phyloP scores from a whole-genome alignment of 2,797 vertebrate genomes.

The Hyperoplus lanceolatus region DNA sequence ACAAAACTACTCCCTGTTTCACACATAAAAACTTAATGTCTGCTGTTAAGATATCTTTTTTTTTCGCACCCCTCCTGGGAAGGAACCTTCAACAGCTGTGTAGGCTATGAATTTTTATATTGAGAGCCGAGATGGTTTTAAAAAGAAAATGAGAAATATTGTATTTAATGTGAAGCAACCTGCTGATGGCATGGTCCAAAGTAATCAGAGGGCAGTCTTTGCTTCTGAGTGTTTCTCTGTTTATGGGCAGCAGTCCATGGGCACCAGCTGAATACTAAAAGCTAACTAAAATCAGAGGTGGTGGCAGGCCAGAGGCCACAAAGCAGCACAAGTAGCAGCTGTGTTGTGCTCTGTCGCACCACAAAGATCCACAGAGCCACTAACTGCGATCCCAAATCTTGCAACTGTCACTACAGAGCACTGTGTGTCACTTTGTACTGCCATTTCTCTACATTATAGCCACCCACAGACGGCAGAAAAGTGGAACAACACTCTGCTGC shows the following conservation, averaged over 20 bases:
- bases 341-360: conserved; percentile 46
- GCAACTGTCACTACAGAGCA: conserved; percentile 18
- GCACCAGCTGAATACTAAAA: conserved; percentile 68
- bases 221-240: conserved; percentile 47
- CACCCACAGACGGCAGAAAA: conserved; percentile 32
- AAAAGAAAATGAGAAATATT: conserved; percentile 33
- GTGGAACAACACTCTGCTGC: conserved; percentile 52
- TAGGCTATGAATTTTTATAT: conserved; percentile 3
- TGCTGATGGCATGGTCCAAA: conserved; percentile 24
- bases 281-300: conserved; percentile 41
- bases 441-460: conserved; percentile 60
- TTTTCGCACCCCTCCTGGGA: conserved; percentile 22
- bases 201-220: conserved; percentile 39
- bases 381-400: conserved; percentile 42
- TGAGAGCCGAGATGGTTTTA: conserved; percentile 1
- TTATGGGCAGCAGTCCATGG: conserved; percentile 51
- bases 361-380: conserved; percentile 49
- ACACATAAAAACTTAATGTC: conserved; percentile 12
- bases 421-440: conserved; percentile 7
- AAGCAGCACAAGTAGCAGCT: conserved; percentile 62
- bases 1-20: conserved; percentile 24
- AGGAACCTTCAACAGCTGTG: not conserved
- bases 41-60: conserved; percentile 15
- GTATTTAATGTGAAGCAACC: conserved; percentile 19
- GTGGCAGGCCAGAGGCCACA: conserved; percentile 60